Base-by-base conservation (phyloP, 53 echinoderm and acorn worm genomes). In the Crossaster papposus region DNA sequence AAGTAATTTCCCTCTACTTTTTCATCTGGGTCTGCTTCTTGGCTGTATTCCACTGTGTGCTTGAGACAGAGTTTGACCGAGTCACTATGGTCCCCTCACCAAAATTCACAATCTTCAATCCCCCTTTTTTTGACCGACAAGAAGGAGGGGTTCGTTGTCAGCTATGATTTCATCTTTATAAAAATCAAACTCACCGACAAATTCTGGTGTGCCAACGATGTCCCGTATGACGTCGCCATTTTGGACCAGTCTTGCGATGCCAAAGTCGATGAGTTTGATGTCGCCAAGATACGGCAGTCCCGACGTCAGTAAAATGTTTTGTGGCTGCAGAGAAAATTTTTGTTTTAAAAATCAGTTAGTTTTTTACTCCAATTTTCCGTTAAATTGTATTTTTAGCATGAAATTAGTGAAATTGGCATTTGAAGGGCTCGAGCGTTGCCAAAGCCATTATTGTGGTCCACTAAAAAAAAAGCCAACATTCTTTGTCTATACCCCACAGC, bases 221-320 rank as follows among this genome's bases (percentile, higher is more conserved):
- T 99, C 99, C 20, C 99, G 77, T 14, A 99, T 89, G 78, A 96
- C 99, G 36, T 84, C 81, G 71, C 89, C 94, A 22, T 93, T 87
- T 17, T 92, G 78, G 79, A 99, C 71, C 81, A 93, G 89, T 36
- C 93, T 94, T 14, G 99, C 99, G 28, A 99, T 93, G 33, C 99
- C 99, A 81, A 96, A 99, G 85, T 99, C 99, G 22, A 99, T 96
- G 76, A 99, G 84, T 50, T 92, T 96, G 80, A 99, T 95, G 77
- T 99, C 95, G 7, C 96, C 93, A 22, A 84, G 76, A 31, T 81
- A 90, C 0, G 92, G 83, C 14, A 86, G 81, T 36, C 85, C 91
- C 11, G 89, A 89, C 1, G 99, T 99, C 23, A 99, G 89, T 2
- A 99, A 86, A 83, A 99, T 95, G 85, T 99, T 99, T 78, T 96